These are phyloP conservation scores for Eurosta solidaginis DNA, from an alignment of 1,140 invertebrate genomes.

Conservation along the genomic window DNA sequence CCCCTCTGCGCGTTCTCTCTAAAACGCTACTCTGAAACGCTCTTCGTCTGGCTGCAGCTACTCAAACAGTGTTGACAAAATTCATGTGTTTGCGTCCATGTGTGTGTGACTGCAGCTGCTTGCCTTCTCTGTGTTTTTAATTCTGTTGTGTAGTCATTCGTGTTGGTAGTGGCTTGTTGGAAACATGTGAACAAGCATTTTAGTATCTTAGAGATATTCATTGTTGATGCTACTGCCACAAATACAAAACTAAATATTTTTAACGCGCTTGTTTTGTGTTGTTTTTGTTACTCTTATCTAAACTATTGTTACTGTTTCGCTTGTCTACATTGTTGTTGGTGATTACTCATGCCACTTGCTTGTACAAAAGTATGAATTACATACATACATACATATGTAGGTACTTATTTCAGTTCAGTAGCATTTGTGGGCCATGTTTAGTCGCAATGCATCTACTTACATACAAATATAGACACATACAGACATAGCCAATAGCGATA, in stretches of 20 bases:
- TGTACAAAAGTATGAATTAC: no score
- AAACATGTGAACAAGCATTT: conserved; percentile 10
- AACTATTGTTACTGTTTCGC: conserved; percentile 7
- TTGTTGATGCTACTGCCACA: not conserved
- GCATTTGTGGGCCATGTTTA: not conserved
- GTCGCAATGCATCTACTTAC: not conserved
- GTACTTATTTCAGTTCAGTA: conserved; percentile 4
- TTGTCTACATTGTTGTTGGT: not conserved
- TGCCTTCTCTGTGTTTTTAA: not conserved
- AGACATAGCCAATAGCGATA: no score
- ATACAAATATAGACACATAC: not conserved
- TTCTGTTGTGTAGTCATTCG: no score
- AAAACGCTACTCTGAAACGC: not conserved
- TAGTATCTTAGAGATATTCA: conserved; percentile 25
- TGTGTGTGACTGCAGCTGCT: not conserved
- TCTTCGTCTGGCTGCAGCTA: not conserved
- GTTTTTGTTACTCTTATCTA: not conserved
- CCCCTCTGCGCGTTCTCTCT: not conserved
- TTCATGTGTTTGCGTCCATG: not conserved
- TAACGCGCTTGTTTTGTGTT: not conserved
- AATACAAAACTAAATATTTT: not conserved
- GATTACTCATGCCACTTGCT: no score
- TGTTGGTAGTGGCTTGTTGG: not conserved
- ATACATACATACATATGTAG: no score
- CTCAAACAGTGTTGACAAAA: not conserved